Evolutionary conservation across 2,888 invertebrate genomes (phyloP).

Genomic region (Isoperla grammatica): DNA sequence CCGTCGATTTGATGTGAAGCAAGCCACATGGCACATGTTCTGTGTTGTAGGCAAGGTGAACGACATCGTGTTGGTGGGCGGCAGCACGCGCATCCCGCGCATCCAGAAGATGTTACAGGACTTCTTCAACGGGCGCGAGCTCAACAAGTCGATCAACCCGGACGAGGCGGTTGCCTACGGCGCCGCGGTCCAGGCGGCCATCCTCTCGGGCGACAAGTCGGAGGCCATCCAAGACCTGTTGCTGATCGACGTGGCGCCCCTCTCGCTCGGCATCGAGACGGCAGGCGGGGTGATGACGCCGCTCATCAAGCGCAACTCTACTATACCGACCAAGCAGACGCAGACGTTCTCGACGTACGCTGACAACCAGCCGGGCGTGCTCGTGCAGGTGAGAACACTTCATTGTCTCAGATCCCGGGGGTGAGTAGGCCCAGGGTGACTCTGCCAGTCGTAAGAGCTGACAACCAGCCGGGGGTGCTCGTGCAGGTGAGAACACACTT

Average conservation of each 20-base stretch:
- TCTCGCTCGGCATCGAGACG: slow-evolving; percentile 65
- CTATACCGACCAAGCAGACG: slow-evolving; percentile 58
- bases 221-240: slow-evolving; percentile 56
- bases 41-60: slow-evolving; percentile 43
- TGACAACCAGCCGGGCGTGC: slow-evolving; percentile 62
- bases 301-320: slow-evolving; percentile 61
- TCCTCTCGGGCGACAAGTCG: slow-evolving; percentile 53
- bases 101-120: slow-evolving; percentile 43
- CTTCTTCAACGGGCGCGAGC: slow-evolving; percentile 50
- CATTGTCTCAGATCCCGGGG: slow-evolving; percentile 34
- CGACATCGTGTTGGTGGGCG: slow-evolving; percentile 57
- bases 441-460: no score
- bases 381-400: slow-evolving; percentile 49
- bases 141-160: slow-evolving; percentile 67
- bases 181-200: slow-evolving; percentile 60
- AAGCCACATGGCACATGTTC: no score
- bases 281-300: slow-evolving; percentile 67
- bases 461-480: slow-evolving; percentile 61
- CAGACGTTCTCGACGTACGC: slow-evolving; percentile 58
- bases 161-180: slow-evolving; percentile 67
- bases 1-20: no score
- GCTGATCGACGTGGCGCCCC: slow-evolving; percentile 58
- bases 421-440: no score
- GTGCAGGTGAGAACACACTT: slow-evolving; percentile 45
- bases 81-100: slow-evolving; percentile 64